Evolutionary conservation across 2,888 invertebrate species (phyloP), one percentile per base, ranked within the genome.

Genomic region (Eurois occulta): DNA sequence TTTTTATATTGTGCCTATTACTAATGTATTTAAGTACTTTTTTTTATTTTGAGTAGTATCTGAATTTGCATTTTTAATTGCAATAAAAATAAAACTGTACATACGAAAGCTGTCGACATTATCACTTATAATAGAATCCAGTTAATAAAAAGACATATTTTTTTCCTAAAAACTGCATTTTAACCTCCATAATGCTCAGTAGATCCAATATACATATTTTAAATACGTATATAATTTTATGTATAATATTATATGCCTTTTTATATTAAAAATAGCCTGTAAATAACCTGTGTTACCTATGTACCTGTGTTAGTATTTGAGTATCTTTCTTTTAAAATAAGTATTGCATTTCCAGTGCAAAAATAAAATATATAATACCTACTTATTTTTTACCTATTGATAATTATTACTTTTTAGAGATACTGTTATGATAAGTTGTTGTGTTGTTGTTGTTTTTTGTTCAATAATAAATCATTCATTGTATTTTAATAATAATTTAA

Each of bases 51-150:
- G 78, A 52, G 68, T 77, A 88, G 80, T 86, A 83, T 83, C 78
- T 86, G 81, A 76, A n/a, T n/a, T n/a, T n/a, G n/a, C n/a, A n/a
- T n/a, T n/a, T n/a, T n/a, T n/a, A 80, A 84, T 84, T 80, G 82
- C 80, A 83, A 78, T 90, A 90, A 91, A 86, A 81, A 85, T 60
- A 52, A 73, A 80, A 80, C 77, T 91, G 91, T 91, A 92, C 78
- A 92, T 91, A 91, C 69, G 79, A 88, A 88, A 85, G n/a, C n/a
- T 71, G 71, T 78, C 71, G 60, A 60, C 38, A 46, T 68, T 48
- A 60, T 66, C 48, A 71, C 46, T 81, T 1, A 28, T 77, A 78
- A 43, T 75, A 82, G 13, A 72, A 66, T 55, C 60, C 68, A 66
- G 75, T 48, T 41, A 52, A 72, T 66, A 62, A 72, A 83, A 72